phyloP scores from a whole-genome alignment of 1,140 invertebrate genomes.

The Drosophila triauraria region DNA sequence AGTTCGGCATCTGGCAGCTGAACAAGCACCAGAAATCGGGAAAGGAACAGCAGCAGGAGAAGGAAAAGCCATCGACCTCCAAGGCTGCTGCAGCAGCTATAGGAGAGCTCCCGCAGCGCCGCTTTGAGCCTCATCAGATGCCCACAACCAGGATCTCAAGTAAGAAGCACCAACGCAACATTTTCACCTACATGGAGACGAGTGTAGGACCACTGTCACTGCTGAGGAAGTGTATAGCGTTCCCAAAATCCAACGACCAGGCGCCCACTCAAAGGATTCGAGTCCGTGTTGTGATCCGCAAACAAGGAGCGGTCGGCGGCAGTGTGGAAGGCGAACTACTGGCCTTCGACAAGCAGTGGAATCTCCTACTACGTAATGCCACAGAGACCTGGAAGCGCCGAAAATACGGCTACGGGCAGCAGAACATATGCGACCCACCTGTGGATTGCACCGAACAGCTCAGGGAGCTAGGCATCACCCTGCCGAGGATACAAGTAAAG shows the following conservation, averaged over 20 bases:
- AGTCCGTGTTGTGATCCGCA: constrained; percentile 90
- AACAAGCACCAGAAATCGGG: constrained; percentile 54
- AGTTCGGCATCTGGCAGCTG: constrained; percentile 67
- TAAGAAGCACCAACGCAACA: constrained; percentile 85
- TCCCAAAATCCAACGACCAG: background rate
- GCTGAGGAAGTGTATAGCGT: constrained; percentile 87
- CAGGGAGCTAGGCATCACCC: constrained; percentile 60
- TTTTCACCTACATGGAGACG: constrained; percentile 88
- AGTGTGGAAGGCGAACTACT: constrained; percentile 92
- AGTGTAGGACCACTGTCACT: constrained; percentile 88
- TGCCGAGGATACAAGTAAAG: constrained; percentile 86
- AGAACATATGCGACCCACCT: constrained; percentile 51
- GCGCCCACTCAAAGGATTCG: constrained; percentile 72
- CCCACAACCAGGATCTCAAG: constrained; percentile 51
- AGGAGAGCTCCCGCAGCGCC: constrained; percentile 22
- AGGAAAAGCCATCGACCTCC: constrained; percentile 20
- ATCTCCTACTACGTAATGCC: constrained; percentile 94
- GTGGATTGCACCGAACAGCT: constrained; percentile 56
- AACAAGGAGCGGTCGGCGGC: constrained; percentile 89
- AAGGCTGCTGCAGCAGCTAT: constrained; percentile 1
- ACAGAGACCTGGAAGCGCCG: constrained; percentile 92
- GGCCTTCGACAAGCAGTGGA: constrained; percentile 98
- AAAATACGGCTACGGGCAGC: constrained; percentile 83
- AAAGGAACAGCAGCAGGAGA: background rate
- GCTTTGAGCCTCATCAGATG: constrained; percentile 73